Base-by-base conservation (phyloP, 2,797 vertebrate genomes). In the Meda fulgida region DNA sequence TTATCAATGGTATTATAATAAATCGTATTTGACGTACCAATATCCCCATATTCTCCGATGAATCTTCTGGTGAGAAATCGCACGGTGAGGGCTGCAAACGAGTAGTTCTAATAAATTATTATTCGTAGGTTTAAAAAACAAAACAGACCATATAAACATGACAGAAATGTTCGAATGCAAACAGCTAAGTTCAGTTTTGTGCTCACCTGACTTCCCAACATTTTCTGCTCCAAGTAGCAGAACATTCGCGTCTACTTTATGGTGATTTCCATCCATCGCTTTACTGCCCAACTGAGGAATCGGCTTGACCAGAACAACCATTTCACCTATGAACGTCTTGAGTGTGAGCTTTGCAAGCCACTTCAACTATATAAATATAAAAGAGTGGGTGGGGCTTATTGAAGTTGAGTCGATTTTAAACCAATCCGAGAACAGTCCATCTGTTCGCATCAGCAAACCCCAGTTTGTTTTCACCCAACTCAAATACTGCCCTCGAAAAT, bases 171-270 rank as follows among this genome's bases (percentile, higher is more conserved):
- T 4, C n/a, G 18, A 16, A n/a, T 9, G 14, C 18, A 48, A 46
- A 31, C 29, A 53, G 9, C 26, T 11, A 46, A 13, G 23, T 21
- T n/a, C 3, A 19, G n/a, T 51, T 34, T n/a, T 21, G 9, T 10
- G 78, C 91, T 63, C 43, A 95, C 94, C 94, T 1, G 93, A 94
- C 85, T 95, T 94, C 7, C 94, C 94, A 3, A 95, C 94, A 67
- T 90, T 91, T 82, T 90, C 92, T 0, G 94, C 94, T 19, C 94
- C 94, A 9, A 94, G 92, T 13, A 95, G 90, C 85, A 95, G 82
- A 79, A 95, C 60, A 69, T 95, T 95, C 13, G 90, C 93, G 58
- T 93, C 94, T 86, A 89, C 81, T 82, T 93, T 93, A 55, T 92
- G 90, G 87, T 92, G 93, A 66, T 85, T 88, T 60, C 85, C 86